Base-by-base conservation (phyloP, 2,888 invertebrate species). In the Aleiodes testaceus region DNA sequence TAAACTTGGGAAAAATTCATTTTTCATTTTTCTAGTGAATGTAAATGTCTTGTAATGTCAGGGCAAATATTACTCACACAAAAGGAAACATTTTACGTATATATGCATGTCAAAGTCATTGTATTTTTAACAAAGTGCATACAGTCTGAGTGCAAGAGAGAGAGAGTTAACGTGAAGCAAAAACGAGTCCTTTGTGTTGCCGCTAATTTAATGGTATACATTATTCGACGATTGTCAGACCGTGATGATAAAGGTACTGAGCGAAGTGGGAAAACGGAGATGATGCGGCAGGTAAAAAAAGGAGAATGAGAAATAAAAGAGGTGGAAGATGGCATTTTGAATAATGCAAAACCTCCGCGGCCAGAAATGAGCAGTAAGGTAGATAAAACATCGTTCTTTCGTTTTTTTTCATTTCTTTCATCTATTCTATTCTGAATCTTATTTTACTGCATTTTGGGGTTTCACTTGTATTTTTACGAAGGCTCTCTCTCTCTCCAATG, bases 331-430 rank as follows among this genome's bases (percentile, higher is more conserved):
- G 68, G 68, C 68, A 69, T 69, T 69, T 69, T 68, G 68, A 69
- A 69, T 69, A 61, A 69, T 61, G 68, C 61, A 69, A 42, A 61
- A 45, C 49, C 61, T 69, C 59, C 36, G 69, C 69, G 63, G 44
- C 52, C 64, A 61, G 64, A 69, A 69, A 69, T 69, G 69, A 69
- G 69, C 69, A 63, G 44, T 20, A 45, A 59, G 68, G 61, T 50
- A 69, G 49, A 36, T 49, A 63, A 69, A 69, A 59, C 61, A 49
- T 61, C 50, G 36, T 59, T 59, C 49, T 59, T 26, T 49, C 36
- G 49, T 59, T 30, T 20, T 16, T 16, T 12, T 14, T 36, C 22
- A 53, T 49, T 42, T 22, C 30, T 69, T 59, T 30, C 36, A 36
- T 59, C 59, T 69, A 47, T 59, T 69, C 49, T 36, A 49, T 50